These are phyloP conservation scores for Lemur catta DNA, from an alignment of 2,797 vertebrate genomes.

Conservation along the genomic window DNA sequence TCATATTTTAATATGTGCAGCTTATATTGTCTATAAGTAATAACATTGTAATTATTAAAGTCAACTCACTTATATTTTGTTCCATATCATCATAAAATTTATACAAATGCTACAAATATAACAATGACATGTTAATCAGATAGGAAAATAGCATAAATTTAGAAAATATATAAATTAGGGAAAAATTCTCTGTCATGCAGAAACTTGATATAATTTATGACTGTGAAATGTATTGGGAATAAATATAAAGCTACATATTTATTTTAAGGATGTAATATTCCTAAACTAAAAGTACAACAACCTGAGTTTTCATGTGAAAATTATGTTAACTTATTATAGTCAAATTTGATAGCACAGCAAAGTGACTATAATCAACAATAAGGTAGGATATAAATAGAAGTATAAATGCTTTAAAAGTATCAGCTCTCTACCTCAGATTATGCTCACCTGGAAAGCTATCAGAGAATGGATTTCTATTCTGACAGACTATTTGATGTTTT, in stretches of 20 bases:
- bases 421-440: neutral
- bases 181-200: neutral
- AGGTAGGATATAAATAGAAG: neutral
- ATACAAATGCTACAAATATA: neutral
- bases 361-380: neutral
- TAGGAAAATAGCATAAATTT: neutral
- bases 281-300: neutral
- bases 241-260: neutral
- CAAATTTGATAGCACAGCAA: neutral
- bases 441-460: neutral
- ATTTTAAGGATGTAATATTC: neutral
- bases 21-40: neutral
- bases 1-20: neutral
- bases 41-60: neutral
- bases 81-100: neutral
- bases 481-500: neutral
- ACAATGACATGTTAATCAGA: neutral
- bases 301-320: neutral
- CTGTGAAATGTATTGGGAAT: neutral
- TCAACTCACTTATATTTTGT: neutral
- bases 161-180: neutral
- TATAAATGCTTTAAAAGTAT: neutral
- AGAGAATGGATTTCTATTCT: neutral
- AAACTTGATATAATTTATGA: neutral
- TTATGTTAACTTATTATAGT: neutral